These are phyloP conservation scores for Cephus nigrinus DNA, from an alignment of 2,888 invertebrate species.

Conservation along the genomic window DNA sequence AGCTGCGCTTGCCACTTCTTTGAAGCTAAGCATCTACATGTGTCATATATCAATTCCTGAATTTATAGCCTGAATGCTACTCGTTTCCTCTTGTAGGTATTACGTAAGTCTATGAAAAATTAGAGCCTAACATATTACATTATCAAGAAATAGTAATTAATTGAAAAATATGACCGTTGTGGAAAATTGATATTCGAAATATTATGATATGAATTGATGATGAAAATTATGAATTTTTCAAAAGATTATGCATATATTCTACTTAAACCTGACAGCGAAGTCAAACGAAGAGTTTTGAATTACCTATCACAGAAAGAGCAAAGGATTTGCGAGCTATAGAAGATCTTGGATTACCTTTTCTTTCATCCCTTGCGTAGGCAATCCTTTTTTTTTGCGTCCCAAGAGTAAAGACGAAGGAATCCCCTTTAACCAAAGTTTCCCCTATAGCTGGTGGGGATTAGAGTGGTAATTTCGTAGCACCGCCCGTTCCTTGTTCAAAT, in stretches of 20 bases:
- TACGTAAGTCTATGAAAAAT: no score
- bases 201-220: not conserved
- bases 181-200: not conserved
- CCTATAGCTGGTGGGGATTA: conserved; percentile 1
- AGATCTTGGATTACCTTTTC: not conserved
- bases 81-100: no score
- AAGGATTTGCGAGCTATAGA: not conserved
- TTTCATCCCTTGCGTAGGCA: not conserved
- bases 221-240: not conserved
- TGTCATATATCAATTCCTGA: no score
- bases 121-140: no score
- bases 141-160: no score
- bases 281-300: not conserved
- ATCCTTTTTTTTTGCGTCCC: not conserved
- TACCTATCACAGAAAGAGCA: not conserved
- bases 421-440: not conserved
- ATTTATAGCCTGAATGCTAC: not conserved
- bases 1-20: no score
- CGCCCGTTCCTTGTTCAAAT: conserved; percentile 19
- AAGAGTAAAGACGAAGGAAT: not conserved
- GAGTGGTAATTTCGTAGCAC: conserved; percentile 16
- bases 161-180: no score
- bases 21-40: no score
- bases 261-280: no score
- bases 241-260: not conserved